These are phyloP conservation scores for Martes martes DNA, from an alignment of 2,113 vertebrate genomes.

Conservation along the genomic window DNA sequence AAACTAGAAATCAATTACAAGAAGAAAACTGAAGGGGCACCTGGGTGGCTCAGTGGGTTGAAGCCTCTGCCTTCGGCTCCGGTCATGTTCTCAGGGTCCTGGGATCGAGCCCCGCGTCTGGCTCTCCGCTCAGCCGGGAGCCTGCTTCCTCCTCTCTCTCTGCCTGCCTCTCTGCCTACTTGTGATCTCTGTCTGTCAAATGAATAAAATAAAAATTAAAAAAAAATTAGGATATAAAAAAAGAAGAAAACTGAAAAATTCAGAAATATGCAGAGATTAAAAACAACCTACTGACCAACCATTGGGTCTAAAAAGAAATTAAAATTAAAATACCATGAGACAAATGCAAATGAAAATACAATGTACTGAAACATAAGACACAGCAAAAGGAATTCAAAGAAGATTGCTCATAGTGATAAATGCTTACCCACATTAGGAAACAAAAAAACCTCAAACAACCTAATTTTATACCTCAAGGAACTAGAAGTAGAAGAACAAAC, in stretches of 20 bases:
- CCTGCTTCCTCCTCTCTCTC: too few relatives aligned
- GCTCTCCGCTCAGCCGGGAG: too few relatives aligned
- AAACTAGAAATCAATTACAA: neutral
- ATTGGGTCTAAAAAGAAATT: neutral
- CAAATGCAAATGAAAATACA: neutral
- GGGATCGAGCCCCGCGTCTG: too few relatives aligned
- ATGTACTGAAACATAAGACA: neutral
- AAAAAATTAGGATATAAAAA: too few relatives aligned
- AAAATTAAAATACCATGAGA: neutral
- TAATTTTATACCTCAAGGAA: neutral
- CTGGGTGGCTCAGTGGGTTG: too few relatives aligned
- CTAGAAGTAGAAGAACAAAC: neutral
- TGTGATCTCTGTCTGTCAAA: too few relatives aligned
- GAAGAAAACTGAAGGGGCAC: neutral
- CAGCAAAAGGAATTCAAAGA: neutral
- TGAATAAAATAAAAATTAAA: too few relatives aligned
- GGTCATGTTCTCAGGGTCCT: too few relatives aligned
- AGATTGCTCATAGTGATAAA: neutral
- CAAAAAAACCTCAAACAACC: neutral
- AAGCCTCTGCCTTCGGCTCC: too few relatives aligned
- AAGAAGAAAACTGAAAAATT: neutral
- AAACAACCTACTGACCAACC: neutral
- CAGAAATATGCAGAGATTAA: neutral
- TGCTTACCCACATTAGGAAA: neutral
- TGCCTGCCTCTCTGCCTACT: too few relatives aligned